Conservation (phyloP, 2,113 vertebrate genomes). For the Lophochroa leadbeateri region DNA sequence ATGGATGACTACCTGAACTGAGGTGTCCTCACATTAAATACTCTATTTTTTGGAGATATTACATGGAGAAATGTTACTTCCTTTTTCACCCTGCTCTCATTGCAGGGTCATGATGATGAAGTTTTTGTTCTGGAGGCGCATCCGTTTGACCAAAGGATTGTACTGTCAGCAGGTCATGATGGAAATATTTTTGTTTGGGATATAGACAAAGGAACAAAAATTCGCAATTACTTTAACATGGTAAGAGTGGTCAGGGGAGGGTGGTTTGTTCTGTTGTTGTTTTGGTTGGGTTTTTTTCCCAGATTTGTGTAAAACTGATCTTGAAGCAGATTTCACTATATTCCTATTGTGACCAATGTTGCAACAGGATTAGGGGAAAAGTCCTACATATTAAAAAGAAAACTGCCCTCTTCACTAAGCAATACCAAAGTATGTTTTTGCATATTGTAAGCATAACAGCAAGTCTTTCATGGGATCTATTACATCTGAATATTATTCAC, state of each 20-base stretch:
- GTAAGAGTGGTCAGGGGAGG: constrained; percentile 67
- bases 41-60: background rate
- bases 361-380: background rate
- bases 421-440: background rate
- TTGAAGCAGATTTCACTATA: background rate
- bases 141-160: constrained; percentile 94
- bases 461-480: background rate
- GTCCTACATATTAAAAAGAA: background rate
- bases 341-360: background rate
- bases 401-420: background rate
- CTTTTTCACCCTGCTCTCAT: background rate
- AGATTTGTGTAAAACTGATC: background rate
- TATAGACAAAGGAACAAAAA: constrained; percentile 91
- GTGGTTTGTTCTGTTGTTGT: background rate
- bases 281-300: background rate
- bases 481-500: background rate
- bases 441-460: background rate
- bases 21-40: background rate
- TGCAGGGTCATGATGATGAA: constrained; percentile 95
- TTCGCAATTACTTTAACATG: constrained; percentile 99
- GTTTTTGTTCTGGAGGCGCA: constrained; percentile 96
- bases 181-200: constrained; percentile 98
- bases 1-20: background rate
- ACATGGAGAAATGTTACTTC: background rate
- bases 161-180: constrained; percentile 96